Percentiles rank a stretch among this genome's conserved stretches.
Evolutionary conservation across 2,888 invertebrate species (phyloP).

Genomic region (Eupithecia insigniata): DNA sequence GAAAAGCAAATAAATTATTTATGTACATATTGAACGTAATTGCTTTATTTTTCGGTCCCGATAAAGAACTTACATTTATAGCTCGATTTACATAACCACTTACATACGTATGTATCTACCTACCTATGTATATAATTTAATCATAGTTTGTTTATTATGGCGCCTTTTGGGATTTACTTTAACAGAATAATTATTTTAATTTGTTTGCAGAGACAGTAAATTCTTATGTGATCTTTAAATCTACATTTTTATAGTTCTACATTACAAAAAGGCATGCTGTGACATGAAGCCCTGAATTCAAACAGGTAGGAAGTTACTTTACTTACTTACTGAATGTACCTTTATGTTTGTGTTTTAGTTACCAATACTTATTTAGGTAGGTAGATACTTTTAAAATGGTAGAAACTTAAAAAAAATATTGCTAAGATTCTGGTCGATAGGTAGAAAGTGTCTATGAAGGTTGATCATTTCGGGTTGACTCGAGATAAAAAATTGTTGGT

Average conservation of each 20-base stretch:
- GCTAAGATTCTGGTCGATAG: too few species aligned
- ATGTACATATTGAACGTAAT: constrained; percentile 51
- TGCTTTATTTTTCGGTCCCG: constrained; percentile 52
- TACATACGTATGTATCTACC: not conserved
- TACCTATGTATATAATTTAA: not conserved
- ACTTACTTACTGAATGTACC: not conserved
- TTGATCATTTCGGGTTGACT: too few species aligned
- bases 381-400: too few species aligned
- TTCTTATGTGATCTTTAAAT: constrained; percentile 10
- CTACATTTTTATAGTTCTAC: constrained; percentile 10
- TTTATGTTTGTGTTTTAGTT: too few species aligned
- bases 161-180: not conserved
- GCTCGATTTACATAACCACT: constrained; percentile 37
- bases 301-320: not conserved
- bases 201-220: not conserved
- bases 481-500: too few species aligned
- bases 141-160: not conserved
- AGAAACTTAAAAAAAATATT: too few species aligned
- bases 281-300: not conserved
- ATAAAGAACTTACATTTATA: constrained; percentile 11
- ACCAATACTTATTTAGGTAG: too few species aligned
- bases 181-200: constrained; percentile 7
- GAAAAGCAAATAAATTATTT: constrained; percentile 52
- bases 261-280: not conserved
- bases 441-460: too few species aligned